Conservation (phyloP, 2,888 invertebrate genomes). For the Camptogramma bilineatum region DNA sequence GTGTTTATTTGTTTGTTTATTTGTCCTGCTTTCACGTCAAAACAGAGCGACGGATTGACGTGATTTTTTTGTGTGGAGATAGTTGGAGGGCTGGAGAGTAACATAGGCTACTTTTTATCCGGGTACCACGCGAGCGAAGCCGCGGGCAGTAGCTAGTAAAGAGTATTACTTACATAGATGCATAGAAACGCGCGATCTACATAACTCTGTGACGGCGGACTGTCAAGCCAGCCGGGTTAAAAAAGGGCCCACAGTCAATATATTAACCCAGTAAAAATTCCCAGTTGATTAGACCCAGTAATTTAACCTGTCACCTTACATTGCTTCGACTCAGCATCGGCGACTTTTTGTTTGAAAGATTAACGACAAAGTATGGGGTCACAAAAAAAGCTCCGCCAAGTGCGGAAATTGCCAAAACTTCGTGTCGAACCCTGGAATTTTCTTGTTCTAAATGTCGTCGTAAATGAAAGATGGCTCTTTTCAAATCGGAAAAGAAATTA, state of each 20-base stretch:
- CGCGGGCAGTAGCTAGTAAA: no score
- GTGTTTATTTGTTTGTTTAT: no score
- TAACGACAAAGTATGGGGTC: slow-evolving; percentile 81
- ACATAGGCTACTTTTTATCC: no score
- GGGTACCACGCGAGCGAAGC: no score
- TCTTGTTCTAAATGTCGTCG: slow-evolving; percentile 83
- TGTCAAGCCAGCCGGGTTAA: no score
- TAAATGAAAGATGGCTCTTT: slow-evolving; percentile 84
- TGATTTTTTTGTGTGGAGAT: no score
- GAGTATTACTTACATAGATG: no score
- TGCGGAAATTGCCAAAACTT: slow-evolving; percentile 84
- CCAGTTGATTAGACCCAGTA: slow-evolving; percentile 58
- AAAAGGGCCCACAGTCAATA: neutral
- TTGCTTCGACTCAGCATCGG: slow-evolving; percentile 69
- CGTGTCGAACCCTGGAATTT: slow-evolving; percentile 82
- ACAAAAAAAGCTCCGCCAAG: slow-evolving; percentile 78
- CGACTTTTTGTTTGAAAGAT: slow-evolving; percentile 81
- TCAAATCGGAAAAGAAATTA: slow-evolving; percentile 84
- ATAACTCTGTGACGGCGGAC: no score
- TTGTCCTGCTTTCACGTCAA: no score
- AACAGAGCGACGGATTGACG: no score
- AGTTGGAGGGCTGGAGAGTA: no score
- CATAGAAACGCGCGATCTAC: no score
- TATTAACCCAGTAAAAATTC: neutral
- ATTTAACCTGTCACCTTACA: slow-evolving; percentile 74